Evolutionary conservation across 2,113 vertebrate genomes (phyloP).

Genomic region (Cyprinus carpio): DNA sequence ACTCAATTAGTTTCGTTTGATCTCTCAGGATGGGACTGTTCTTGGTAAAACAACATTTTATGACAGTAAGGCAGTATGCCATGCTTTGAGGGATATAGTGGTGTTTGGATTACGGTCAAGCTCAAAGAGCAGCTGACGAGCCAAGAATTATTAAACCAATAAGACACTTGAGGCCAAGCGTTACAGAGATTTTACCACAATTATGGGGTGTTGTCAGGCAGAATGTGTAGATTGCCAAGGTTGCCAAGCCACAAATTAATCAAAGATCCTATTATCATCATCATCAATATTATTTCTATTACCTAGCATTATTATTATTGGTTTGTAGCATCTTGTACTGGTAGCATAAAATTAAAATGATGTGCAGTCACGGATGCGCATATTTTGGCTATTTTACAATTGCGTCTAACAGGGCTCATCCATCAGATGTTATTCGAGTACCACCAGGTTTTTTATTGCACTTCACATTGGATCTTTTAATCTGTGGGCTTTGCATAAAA

Average conservation of each 20-base stretch:
- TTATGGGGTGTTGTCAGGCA: background rate
- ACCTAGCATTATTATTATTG: conserved; percentile 20
- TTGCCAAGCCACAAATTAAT: conserved; percentile 26
- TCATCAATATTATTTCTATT: conserved; percentile 19
- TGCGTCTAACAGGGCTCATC: background rate
- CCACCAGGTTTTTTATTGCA: background rate
- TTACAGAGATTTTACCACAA: conserved; percentile 13
- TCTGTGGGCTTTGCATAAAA: background rate
- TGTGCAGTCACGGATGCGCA: background rate
- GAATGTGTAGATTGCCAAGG: conserved; percentile 3
- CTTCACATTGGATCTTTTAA: background rate
- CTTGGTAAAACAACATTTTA: conserved; percentile 13
- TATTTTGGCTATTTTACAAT: background rate
- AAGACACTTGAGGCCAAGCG: background rate
- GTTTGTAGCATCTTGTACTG: background rate
- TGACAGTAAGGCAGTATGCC: background rate
- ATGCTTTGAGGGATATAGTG: conserved; percentile 24
- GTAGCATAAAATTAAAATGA: background rate
- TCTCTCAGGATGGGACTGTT: conserved; percentile 39
- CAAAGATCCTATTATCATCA: background rate
- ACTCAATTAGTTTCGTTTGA: conserved; percentile 48
- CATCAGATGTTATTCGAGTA: background rate
- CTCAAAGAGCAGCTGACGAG: conserved; percentile 23
- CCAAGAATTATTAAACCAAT: conserved; percentile 12
- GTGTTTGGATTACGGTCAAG: conserved; percentile 25